phyloP scores from a whole-genome alignment of 1,140 invertebrate genomes.

The Carposina sasakii region DNA sequence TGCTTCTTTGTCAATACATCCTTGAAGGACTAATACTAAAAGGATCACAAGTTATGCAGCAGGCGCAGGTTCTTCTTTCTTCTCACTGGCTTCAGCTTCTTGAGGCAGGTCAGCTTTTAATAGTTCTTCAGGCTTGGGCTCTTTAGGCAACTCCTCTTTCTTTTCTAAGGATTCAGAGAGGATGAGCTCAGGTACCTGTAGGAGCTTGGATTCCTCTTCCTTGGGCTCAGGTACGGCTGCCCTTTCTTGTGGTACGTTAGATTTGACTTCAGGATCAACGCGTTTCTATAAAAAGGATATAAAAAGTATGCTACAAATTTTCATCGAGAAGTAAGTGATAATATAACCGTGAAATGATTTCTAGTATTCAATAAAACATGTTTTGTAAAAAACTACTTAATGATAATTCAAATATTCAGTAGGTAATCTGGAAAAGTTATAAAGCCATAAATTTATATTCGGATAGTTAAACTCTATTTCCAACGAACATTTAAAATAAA shows the following conservation, averaged over 20 bases:
- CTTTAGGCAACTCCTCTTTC: conserved; percentile 29
- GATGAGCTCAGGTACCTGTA: conserved; percentile 63
- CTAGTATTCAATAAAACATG: no score
- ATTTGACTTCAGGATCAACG: conserved; percentile 25
- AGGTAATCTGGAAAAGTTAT: no score
- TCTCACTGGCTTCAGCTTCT: conserved; percentile 14
- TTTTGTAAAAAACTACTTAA: no score
- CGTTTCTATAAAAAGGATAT: conserved; percentile 28
- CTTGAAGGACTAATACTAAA: no score
- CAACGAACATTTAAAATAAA: no score
- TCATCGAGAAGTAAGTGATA: no score
- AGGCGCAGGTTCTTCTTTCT: conserved; percentile 17
- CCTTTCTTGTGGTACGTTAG: conserved; percentile 28
- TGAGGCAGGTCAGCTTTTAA: conserved; percentile 11
- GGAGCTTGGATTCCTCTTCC: conserved; percentile 32
- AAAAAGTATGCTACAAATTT: neutral
- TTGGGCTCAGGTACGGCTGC: conserved; percentile 24
- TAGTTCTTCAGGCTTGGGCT: conserved; percentile 28
- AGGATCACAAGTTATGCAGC: no score
- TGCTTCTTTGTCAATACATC: no score
- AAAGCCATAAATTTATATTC: no score
- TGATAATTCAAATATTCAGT: no score
- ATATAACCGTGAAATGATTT: no score
- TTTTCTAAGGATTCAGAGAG: conserved; percentile 45
- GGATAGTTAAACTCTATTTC: no score